phyloP scores from a whole-genome alignment of 2,888 invertebrate genomes.

The Cheilosia soror region DNA sequence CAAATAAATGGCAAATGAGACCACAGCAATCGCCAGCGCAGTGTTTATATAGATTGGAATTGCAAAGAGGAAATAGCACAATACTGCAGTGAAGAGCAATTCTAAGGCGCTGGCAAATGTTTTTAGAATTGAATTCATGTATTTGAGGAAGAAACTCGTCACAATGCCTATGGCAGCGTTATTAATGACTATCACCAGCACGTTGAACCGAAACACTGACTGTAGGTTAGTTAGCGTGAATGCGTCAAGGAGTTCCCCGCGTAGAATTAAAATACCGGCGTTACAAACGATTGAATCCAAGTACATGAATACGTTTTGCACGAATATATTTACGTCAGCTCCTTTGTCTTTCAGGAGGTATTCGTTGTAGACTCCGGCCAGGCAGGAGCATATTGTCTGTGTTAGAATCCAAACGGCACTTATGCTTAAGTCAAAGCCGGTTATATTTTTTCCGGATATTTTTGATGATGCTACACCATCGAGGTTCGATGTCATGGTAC shows the following conservation, averaged over 20 bases:
- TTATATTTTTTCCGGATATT: conserved; percentile 79
- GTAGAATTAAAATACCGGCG: conserved; percentile 87
- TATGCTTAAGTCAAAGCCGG: conserved; percentile 85
- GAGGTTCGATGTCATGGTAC: conserved; percentile 35
- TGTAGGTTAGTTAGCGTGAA: conserved; percentile 86
- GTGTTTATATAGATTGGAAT: conserved; percentile 94
- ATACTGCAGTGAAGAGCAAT: conserved; percentile 93
- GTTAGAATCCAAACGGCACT: conserved; percentile 88
- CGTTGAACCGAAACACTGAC: conserved; percentile 87
- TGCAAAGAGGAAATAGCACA: conserved; percentile 93
- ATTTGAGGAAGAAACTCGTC: conserved; percentile 96
- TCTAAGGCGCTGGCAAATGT: conserved; percentile 98
- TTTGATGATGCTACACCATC: conserved; percentile 45
- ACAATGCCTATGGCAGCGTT: conserved; percentile 96
- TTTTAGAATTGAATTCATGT: conserved; percentile 96
- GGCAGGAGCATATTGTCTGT: conserved; percentile 95
- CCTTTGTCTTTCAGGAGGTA: conserved; percentile 95
- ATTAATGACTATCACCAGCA: conserved; percentile 93
- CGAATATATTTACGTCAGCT: conserved; percentile 92
- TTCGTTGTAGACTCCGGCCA: conserved; percentile 98
- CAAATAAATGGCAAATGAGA: conserved; percentile 92
- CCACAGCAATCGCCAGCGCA: conserved; percentile 91
- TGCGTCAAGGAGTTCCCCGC: conserved; percentile 87
- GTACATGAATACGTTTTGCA: conserved; percentile 98
- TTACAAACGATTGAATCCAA: conserved; percentile 97